phyloP scores from a whole-genome alignment of 2,113 vertebrate species.

The Aspiorhynchus laticeps region DNA sequence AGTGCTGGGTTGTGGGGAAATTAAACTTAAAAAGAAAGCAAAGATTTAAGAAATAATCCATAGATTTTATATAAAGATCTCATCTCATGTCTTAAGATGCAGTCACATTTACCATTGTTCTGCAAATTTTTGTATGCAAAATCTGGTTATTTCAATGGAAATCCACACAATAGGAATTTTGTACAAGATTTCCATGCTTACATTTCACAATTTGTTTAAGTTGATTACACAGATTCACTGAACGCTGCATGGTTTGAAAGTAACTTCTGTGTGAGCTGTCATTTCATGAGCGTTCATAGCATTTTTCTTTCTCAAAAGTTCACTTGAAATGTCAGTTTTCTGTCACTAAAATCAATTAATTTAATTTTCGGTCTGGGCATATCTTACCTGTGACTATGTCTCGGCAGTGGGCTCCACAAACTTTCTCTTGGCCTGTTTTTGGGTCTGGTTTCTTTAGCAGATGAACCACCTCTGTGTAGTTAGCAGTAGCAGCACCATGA shows the following conservation, averaged over 20 bases:
- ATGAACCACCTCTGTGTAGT: conserved; percentile 90
- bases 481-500: conserved; percentile 88
- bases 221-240: not conserved
- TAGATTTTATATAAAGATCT: not conserved
- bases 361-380: not conserved
- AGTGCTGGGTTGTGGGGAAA: not conserved
- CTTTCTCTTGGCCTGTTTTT: conserved; percentile 69
- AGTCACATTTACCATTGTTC: not conserved
- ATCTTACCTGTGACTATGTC: conserved; percentile 86
- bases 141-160: not conserved
- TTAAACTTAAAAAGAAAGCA: not conserved
- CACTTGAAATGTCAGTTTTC: not conserved
- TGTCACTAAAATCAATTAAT: not conserved
- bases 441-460: conserved; percentile 86
- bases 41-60: not conserved
- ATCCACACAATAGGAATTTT: not conserved
- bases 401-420: conserved; percentile 87
- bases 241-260: not conserved
- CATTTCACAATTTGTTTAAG: not conserved
- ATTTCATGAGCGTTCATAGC: not conserved
- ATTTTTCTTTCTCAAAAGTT: too few species aligned
- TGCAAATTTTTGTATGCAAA: not conserved
- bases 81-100: not conserved
- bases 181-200: not conserved
- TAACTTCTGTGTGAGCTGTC: not conserved